These are phyloP conservation scores for Pica pica DNA, from an alignment of 2,113 vertebrate species.

Conservation along the genomic window DNA sequence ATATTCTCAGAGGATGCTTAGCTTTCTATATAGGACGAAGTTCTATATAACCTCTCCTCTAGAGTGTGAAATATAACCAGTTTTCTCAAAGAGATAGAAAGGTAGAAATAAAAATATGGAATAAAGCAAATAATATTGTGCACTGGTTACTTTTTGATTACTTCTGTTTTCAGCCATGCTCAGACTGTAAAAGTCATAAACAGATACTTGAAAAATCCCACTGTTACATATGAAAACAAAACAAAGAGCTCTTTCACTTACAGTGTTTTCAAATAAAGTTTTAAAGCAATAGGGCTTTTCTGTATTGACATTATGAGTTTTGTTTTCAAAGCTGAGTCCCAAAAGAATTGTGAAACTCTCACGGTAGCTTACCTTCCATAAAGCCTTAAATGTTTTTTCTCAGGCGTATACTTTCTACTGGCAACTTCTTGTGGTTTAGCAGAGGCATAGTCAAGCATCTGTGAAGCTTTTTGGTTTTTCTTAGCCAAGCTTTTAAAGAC, in stretches of 20 bases:
- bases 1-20: not conserved
- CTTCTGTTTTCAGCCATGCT: not conserved
- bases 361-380: not conserved
- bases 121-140: not conserved
- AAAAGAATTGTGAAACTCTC: slow-evolving; percentile 29
- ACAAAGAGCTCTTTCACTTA: slow-evolving; percentile 27
- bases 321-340: slow-evolving; percentile 43
- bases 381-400: slow-evolving; percentile 3
- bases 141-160: not conserved
- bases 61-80: not conserved
- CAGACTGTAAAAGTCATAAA: slow-evolving; percentile 4
- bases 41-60: not conserved
- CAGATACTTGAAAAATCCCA: slow-evolving; percentile 20
- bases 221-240: slow-evolving; percentile 7
- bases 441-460: not conserved
- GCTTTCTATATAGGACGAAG: not conserved
- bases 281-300: slow-evolving; percentile 13
- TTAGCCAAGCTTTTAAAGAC: not conserved
- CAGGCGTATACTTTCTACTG: not conserved
- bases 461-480: not conserved
- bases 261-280: not conserved
- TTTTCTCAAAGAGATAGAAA: not conserved
- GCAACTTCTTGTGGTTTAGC: slow-evolving; percentile 7
- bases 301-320: not conserved
- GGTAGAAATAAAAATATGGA: not conserved